Evolutionary conservation across 2,113 vertebrate species (phyloP).

Genomic region (Saguinus imperator): DNA sequence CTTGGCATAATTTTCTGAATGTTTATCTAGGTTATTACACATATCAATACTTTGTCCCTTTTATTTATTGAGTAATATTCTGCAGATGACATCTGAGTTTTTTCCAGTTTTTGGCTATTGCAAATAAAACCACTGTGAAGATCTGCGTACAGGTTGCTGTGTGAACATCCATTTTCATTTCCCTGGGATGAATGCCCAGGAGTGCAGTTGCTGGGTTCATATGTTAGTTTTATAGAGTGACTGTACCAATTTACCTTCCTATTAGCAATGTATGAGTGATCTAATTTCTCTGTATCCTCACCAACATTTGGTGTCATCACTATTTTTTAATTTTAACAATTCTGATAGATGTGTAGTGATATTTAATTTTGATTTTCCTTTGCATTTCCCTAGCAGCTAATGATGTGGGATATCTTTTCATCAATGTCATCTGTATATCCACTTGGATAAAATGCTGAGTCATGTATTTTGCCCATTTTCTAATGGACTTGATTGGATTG

Average conservation of each 20-base stretch:
- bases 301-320: background rate
- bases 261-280: background rate
- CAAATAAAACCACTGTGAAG: background rate
- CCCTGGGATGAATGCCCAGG: background rate
- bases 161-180: background rate
- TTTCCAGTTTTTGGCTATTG: background rate
- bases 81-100: background rate
- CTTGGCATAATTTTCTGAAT: background rate
- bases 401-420: background rate
- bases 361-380: background rate
- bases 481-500: background rate
- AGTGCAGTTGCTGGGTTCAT: background rate
- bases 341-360: background rate
- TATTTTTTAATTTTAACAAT: background rate
- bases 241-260: background rate
- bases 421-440: background rate
- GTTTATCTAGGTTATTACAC: background rate
- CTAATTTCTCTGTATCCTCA: background rate
- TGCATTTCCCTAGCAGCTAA: background rate
- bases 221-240: background rate
- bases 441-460: background rate
- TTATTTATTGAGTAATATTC: background rate
- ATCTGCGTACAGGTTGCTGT: background rate
- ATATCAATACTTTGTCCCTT: background rate
- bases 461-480: slow-evolving; percentile 6